Evolutionary conservation across 2,113 vertebrate species (phyloP).

Genomic region (Oreochromis tanganicae): DNA sequence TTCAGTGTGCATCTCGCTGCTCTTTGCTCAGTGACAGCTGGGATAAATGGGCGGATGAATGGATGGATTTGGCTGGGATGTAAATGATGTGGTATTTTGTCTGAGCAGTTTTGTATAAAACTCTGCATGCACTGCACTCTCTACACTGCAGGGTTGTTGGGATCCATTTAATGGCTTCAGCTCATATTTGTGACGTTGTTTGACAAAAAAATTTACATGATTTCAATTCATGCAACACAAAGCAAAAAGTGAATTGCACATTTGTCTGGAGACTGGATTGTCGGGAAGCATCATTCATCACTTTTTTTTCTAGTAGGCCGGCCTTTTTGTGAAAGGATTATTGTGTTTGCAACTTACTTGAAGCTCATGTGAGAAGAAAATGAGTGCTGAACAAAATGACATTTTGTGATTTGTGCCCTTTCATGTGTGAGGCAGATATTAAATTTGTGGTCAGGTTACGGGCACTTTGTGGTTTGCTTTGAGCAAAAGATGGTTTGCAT

Average conservation of each 20-base stretch:
- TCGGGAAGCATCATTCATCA: neutral
- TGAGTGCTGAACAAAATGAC: constrained; percentile 22
- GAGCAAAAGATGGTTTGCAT: constrained; percentile 25
- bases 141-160: neutral
- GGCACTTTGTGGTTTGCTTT: constrained; percentile 45
- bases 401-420: constrained; percentile 1
- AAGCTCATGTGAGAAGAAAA: constrained; percentile 28
- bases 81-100: neutral
- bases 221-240: neutral
- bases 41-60: neutral
- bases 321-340: neutral
- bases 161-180: neutral
- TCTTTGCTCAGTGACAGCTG: neutral
- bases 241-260: neutral
- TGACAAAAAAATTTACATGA: neutral
- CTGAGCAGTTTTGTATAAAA: neutral
- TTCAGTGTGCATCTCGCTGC: neutral
- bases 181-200: neutral
- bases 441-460: constrained; percentile 30
- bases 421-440: constrained; percentile 46
- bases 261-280: neutral
- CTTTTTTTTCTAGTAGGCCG: neutral
- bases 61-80: neutral
- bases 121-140: neutral
- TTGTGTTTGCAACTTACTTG: neutral